Evolutionary conservation across 2,113 vertebrate species (phyloP), one percentile per base, ranked within the genome.

Genomic region (Oreochromis spilurus): DNA sequence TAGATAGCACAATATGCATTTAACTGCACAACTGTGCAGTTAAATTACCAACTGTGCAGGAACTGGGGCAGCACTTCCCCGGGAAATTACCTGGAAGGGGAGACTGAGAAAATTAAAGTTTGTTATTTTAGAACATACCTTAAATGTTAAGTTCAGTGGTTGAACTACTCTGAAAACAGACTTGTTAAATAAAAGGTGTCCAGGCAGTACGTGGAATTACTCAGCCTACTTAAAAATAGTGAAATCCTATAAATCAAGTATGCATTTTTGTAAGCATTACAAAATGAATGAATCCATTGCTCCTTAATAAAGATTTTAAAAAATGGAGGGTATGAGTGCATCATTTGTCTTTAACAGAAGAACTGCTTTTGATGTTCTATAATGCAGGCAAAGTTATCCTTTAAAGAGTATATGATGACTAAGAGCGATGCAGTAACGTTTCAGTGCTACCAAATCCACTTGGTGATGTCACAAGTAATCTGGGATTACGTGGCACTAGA

Each of bases 391-490:
- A 57, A 36, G 83, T 43, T n/a, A 36, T 54, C 26, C 31, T 24
- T 58, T 77, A 53, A 40, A 58, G 54, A 38, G 13, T 54, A 38
- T 67, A 53, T 55, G 26, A 34, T 26, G 55, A 62, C 21, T 62
- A 12, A 52, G 86, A 65, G 34, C 34, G 82, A 85, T 78, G 40
- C 34, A 70, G 29, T 55, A 45, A 50, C 54, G 43, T 12, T 9
- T 75, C 67, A 82, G 3, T 78, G 29, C 57, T 24, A 83, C 45
- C 67, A 86, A 62, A 85, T 85, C 88, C 87, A 86, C 89, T 55
- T 65, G 78, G 87, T 90, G 89, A 94, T 85, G 87, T 92, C 89
- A 93, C 24, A n/a, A 58, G 79, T 88, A 93, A 90, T 92, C 88
- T 88, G 88, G 91, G 89, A 88, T 93, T 91, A 84, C 2, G 34